Evolutionary conservation across 2,888 invertebrate genomes (phyloP), one percentile per base, ranked within the genome.

Genomic region (Epinotia demarniana): DNA sequence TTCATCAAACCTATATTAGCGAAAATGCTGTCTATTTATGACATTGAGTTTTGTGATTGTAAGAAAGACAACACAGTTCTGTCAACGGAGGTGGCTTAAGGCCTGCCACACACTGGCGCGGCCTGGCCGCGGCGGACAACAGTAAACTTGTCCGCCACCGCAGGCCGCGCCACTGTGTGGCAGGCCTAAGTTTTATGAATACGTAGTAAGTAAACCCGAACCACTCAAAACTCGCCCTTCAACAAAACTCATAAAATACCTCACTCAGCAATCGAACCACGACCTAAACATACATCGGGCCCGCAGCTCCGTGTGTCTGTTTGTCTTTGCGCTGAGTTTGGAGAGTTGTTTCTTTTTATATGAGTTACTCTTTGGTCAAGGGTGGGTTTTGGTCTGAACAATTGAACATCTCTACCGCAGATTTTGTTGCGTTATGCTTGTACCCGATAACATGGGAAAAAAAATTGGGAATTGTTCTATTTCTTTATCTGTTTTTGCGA

Each of bases 221-320:
- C 12, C 46, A 46, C 69, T 60, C n/a, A 23, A 58, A 60, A 46
- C 46, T 43, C 46, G 6, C 39, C 39, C 55, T 33, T 68, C 57
- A 69, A 58, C 69, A 69, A 69, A 69, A 69, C 69, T 69, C 69
- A 60, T 68, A 68, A 68, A 68, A 68, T 57, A 43, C 67, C 33
- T 49, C 64, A 23, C 46, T 23, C 64, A 55, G 67, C 33, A 55
- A 57, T 43, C 58, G 58, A 46, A 12, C 60, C 58, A 23, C 46
- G 23, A 3, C 69, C 69, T 69, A 69, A 69, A 69, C 69, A 69
- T 60, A 46, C 69, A 60, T 46, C 27, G 66, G 23, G 11, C 43
- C 43, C 55, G 8, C 18, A 57, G 19, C 66, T n/a, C 19, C 18
- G 5, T 18, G 12, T 27, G 8, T 18, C 18, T 67, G 67, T 58